These are phyloP conservation scores for Eudyptes chrysolophus DNA, from an alignment of 2,113 vertebrate species.

Conservation along the genomic window DNA sequence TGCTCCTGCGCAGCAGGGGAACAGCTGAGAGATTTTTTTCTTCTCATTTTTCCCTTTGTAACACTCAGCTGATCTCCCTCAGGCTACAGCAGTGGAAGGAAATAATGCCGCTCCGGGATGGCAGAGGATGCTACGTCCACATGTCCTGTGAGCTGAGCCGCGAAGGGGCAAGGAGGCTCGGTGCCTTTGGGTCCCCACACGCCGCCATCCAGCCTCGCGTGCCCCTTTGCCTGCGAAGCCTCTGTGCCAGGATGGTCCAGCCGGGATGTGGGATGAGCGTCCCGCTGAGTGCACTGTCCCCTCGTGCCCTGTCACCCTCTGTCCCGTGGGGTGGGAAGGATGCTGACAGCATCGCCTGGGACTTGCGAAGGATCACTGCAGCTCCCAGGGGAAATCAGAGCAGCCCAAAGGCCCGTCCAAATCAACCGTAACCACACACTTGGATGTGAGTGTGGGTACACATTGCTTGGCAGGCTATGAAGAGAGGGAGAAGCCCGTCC, in stretches of 20 bases:
- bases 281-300: rapidly evolving
- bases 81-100: not conserved
- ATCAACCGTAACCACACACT: not conserved
- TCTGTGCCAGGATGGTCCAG: not conserved
- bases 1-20: not conserved
- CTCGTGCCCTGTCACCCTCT: not conserved
- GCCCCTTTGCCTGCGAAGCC: not conserved
- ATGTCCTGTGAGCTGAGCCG: rapidly evolving
- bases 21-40: not conserved
- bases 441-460: not conserved
- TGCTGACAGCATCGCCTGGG: rapidly evolving
- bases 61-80: not conserved
- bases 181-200: not conserved
- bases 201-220: rapidly evolving
- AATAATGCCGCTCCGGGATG: not conserved
- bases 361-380: not conserved
- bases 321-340: rapidly evolving
- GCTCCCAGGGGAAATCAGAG: not conserved
- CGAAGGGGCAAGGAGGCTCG: not conserved
- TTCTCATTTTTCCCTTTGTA: not conserved
- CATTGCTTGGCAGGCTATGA: not conserved
- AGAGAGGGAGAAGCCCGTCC: not conserved
- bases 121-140: not conserved
- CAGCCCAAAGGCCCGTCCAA: not conserved
- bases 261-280: not conserved